Base-by-base conservation (phyloP, 2,888 invertebrate species). In the Calameuta filiformis region DNA sequence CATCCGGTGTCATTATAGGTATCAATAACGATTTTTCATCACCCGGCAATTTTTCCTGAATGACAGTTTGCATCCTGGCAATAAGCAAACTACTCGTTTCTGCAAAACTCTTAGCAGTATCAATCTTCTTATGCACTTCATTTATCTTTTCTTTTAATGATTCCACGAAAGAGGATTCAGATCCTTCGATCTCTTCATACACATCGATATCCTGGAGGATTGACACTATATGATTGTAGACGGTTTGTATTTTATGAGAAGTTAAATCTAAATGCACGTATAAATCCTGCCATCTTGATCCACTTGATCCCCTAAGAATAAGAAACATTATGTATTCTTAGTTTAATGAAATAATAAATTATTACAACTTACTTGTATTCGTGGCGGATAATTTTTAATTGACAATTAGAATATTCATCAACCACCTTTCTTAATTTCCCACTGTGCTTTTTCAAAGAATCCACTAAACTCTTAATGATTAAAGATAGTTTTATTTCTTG, bases 181-280 rank as follows among this genome's bases (percentile, higher is more conserved):
- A 77, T 69, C 85, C 81, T 3, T 76, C 76, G 12, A 75, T 35
- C 73, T 79, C 79, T 35, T 83, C 78, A 69, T 81, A 76, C 23
- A 81, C 79, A 73, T 91, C 90, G 30, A 91, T 87, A 11, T 82
- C 82, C 68, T 88, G 86, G 35, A 91, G 80, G 37, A 90, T 84
- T 4, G 87, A 86, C 33, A 78, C 76, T 73, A 91, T 77, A 69
- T 84, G 81, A 76, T 86, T 84, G 75, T 90, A 90, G 35, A 87
- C 87, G 4, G 81, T 80, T 80, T 89, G 88, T 35, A 91, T 77
- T 79, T 88, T 90, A n/a, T 88, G 87, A 12, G 89, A 89, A 56
- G 90, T 85, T 68, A 89, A 79, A 81, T 90, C 87, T 73, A 91
- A 79, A 76, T 91, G 89, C 76, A 89, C 77, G 73, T 89, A 90